A percentile compares a stretch with the other conserved stretches of the same genome.
Conservation (phyloP, 2,888 invertebrate species). For the Plagodis pulveraria region DNA sequence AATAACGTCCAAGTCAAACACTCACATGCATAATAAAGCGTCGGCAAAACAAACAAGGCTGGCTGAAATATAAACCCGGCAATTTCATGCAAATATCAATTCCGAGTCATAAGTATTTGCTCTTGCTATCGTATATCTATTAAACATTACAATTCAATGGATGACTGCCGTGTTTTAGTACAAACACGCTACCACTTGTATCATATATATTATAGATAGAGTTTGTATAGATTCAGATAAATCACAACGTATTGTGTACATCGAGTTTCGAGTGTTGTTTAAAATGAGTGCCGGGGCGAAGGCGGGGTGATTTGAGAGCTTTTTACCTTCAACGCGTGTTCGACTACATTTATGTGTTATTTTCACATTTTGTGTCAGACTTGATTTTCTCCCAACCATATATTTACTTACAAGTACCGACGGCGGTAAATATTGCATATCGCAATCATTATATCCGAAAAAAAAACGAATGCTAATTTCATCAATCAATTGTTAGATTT, state of each 20-base stretch:
- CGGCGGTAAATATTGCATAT: too few species aligned
- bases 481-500: too few species aligned
- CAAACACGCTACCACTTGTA: conserved; percentile 17
- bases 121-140: conserved; percentile 12
- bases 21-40: conserved; percentile 3
- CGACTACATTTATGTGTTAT: conserved; percentile 3
- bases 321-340: conserved; percentile 3
- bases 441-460: too few species aligned
- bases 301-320: conserved; percentile 22
- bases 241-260: background rate
- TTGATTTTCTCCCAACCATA: background rate
- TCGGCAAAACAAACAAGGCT: conserved; percentile 18
- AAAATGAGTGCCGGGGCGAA: conserved; percentile 15
- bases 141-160: conserved; percentile 25
- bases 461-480: too few species aligned
- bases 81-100: conserved; percentile 22
- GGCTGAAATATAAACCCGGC: conserved; percentile 15
- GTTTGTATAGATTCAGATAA: background rate
- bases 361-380: background rate
- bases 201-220: background rate
- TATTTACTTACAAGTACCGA: too few species aligned
- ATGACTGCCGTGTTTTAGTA: conserved; percentile 7
- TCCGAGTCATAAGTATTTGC: conserved; percentile 12
- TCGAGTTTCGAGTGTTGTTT: conserved; percentile 19
- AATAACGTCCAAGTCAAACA: too few species aligned